These are phyloP conservation scores for Clivina fossor DNA, from an alignment of 2,888 invertebrate species.

Conservation along the genomic window DNA sequence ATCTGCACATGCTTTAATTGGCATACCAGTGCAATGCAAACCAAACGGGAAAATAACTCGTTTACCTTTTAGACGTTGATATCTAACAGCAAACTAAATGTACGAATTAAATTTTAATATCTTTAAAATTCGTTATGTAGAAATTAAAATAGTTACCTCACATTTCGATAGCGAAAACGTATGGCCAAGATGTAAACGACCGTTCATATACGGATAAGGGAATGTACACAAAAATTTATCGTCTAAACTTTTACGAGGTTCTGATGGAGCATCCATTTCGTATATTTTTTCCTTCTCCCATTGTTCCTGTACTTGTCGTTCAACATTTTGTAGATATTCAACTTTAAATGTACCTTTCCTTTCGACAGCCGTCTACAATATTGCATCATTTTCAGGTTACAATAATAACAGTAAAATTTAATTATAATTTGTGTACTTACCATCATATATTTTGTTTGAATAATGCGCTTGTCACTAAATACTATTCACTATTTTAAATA, in stretches of 20 bases:
- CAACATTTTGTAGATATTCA: conserved; percentile 87
- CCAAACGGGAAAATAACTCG: conserved; percentile 95
- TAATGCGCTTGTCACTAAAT: neutral
- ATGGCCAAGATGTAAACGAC: conserved; percentile 94
- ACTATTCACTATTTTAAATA: neutral
- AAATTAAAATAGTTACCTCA: conserved; percentile 65
- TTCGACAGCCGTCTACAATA: conserved; percentile 52
- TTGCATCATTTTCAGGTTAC: conserved; percentile 4
- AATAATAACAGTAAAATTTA: neutral
- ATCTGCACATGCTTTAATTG: conserved; percentile 98
- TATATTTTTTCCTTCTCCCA: conserved; percentile 83
- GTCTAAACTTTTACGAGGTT: conserved; percentile 58
- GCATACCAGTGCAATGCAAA: conserved; percentile 99
- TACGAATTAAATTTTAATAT: neutral
- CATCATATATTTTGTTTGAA: conserved; percentile 1
- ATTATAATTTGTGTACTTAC: conserved; percentile 1
- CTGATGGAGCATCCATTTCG: conserved; percentile 78
- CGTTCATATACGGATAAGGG: conserved; percentile 99
- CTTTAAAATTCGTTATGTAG: conserved; percentile 15
- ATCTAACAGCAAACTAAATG: conserved; percentile 87
- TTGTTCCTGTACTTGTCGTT: conserved; percentile 77
- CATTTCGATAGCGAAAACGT: conserved; percentile 96
- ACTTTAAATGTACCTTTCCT: conserved; percentile 97
- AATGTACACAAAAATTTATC: conserved; percentile 94
- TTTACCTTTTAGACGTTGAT: conserved; percentile 89